Evolutionary conservation across 2,113 vertebrate genomes (phyloP).

Genomic region (Arizona elegans): DNA sequence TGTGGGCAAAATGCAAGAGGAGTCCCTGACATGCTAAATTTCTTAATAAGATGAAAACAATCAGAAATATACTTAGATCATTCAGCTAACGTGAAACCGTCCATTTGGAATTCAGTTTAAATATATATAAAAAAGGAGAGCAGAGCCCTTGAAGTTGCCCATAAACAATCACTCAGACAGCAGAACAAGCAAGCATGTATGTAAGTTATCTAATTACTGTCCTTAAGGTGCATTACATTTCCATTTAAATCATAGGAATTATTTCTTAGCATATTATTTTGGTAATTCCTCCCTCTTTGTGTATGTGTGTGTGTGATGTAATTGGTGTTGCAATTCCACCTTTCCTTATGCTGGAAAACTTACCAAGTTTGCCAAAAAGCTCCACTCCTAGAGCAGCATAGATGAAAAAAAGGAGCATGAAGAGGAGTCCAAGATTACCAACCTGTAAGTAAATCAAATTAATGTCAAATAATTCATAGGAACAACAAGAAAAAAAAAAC

Average conservation of each 20-base stretch:
- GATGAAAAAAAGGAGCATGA: constrained; percentile 99
- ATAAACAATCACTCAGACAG: not conserved
- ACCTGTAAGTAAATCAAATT: constrained; percentile 74
- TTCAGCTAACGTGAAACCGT: constrained; percentile 4
- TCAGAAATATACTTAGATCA: constrained; percentile 13
- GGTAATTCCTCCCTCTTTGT: not conserved
- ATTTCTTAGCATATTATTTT: not conserved
- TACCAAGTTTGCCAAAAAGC: constrained; percentile 96
- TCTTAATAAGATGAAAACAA: constrained; percentile 12
- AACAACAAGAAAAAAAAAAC: not conserved
- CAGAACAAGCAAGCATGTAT: not conserved
- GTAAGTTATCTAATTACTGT: not conserved
- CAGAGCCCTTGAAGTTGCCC: not conserved
- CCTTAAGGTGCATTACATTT: not conserved
- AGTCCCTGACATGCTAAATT: not conserved
- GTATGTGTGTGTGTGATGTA: not conserved
- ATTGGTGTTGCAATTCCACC: not conserved
- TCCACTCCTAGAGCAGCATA: constrained; percentile 97
- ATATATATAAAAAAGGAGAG: not conserved
- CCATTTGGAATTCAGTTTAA: not conserved
- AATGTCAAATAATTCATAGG: constrained; percentile 17
- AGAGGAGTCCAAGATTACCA: constrained; percentile 97
- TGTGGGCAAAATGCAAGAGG: not conserved
- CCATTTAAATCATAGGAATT: not conserved
- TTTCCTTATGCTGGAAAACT: constrained; percentile 55